Conservation (phyloP, 2,113 vertebrate genomes). For the Dromas ardeola region DNA sequence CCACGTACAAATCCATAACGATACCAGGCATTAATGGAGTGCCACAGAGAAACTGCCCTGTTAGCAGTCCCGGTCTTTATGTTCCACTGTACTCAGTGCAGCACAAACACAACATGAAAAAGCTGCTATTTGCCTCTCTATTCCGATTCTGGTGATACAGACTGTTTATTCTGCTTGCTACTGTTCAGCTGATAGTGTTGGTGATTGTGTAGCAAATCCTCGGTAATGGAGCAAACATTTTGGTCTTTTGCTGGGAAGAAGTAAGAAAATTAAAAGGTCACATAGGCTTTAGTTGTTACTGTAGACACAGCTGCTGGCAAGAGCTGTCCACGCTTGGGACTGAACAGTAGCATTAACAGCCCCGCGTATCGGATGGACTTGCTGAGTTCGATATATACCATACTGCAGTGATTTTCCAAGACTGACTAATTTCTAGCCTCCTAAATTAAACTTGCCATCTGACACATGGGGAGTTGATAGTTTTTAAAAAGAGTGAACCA, state of each 20-base stretch:
- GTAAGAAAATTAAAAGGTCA: neutral
- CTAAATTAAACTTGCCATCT: constrained; percentile 27
- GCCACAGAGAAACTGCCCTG: neutral
- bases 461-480: neutral
- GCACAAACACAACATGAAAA: neutral
- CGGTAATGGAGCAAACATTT: neutral
- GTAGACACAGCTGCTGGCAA: neutral
- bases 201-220: neutral
- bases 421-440: neutral
- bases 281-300: neutral
- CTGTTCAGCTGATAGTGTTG: neutral
- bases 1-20: neutral
- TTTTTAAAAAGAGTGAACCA: neutral
- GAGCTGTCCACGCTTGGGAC: neutral
- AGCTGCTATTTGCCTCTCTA: neutral
- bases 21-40: neutral
- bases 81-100: neutral
- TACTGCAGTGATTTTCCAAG: neutral
- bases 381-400: neutral
- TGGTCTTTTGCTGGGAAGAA: neutral
- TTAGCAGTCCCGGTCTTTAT: neutral
- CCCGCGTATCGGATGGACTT: neutral
- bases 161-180: neutral
- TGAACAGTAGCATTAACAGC: neutral
- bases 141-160: neutral